A percentile compares a stretch with the other conserved stretches of the same genome.
These are phyloP conservation scores for Ailurus styani DNA, from an alignment of 2,113 vertebrate species.

Conservation along the genomic window DNA sequence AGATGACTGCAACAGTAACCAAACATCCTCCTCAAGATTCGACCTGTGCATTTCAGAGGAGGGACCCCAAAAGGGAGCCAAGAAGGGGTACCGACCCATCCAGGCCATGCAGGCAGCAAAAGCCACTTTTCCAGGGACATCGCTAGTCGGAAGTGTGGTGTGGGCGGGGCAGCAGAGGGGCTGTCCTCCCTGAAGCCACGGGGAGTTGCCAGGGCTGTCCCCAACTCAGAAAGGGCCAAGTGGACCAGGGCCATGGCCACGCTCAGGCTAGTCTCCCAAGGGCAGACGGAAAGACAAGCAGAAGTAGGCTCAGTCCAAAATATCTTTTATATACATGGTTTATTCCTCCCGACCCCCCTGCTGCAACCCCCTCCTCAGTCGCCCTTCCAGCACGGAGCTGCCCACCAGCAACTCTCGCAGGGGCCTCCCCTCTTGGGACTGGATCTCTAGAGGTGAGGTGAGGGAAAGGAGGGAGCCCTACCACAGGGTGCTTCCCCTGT, in stretches of 20 bases:
- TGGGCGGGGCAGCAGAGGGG: not conserved
- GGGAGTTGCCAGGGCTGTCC: not conserved
- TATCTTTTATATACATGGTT: slow-evolving; percentile 22
- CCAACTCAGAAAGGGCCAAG: not conserved
- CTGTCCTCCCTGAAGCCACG: not conserved
- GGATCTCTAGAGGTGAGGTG: not conserved
- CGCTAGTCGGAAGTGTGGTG: too few relatives aligned
- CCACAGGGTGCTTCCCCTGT: not conserved
- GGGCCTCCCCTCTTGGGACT: not conserved
- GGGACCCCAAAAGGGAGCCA: not conserved
- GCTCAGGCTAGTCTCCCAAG: not conserved
- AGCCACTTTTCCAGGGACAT: not conserved
- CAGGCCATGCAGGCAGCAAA: not conserved
- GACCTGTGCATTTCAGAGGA: not conserved
- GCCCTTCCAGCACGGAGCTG: not conserved
- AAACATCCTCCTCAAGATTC: not conserved
- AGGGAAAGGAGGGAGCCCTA: not conserved
- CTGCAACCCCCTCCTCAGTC: not conserved
- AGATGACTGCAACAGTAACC: not conserved
- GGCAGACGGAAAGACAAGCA: not conserved
- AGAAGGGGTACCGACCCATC: not conserved
- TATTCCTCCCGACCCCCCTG: not conserved
- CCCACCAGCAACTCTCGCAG: not conserved
- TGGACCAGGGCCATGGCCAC: not conserved
- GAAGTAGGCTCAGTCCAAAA: not conserved